Evolutionary conservation across 1,140 invertebrate genomes (phyloP).

Genomic region (Mesaphorura yosii): DNA sequence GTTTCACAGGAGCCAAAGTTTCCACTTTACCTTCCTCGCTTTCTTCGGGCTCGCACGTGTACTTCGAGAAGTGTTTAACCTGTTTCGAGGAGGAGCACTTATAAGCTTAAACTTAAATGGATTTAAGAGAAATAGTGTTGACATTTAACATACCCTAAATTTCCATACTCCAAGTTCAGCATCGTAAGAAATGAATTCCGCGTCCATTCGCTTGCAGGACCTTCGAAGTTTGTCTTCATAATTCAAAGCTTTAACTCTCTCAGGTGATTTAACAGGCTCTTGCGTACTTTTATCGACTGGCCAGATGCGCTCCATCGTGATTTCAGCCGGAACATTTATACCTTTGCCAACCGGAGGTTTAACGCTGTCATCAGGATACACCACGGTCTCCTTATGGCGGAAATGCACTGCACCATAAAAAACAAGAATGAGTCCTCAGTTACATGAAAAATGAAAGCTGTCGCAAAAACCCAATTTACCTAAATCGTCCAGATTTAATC

Average conservation of each 20-base stretch:
- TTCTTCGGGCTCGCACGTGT: slow-evolving; percentile 79
- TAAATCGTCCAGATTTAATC: slow-evolving; percentile 76
- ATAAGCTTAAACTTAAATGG: slow-evolving; percentile 9
- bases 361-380: slow-evolving; percentile 50
- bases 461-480: slow-evolving; percentile 39
- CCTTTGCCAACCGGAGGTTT: slow-evolving; percentile 71
- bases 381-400: slow-evolving; percentile 49
- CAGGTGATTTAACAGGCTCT: slow-evolving; percentile 65
- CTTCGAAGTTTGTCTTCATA: slow-evolving; percentile 76
- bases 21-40: slow-evolving; percentile 49
- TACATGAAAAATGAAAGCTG: background rate
- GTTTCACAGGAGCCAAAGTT: slow-evolving; percentile 6
- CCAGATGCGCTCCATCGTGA: slow-evolving; percentile 89
- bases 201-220: slow-evolving; percentile 72
- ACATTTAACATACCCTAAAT: slow-evolving; percentile 50
- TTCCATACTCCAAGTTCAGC: slow-evolving; percentile 88
- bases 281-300: slow-evolving; percentile 75
- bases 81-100: slow-evolving; percentile 36
- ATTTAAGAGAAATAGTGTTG: background rate
- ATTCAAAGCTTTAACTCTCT: slow-evolving; percentile 63
- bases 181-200: slow-evolving; percentile 88
- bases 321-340: slow-evolving; percentile 81
- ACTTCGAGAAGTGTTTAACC: slow-evolving; percentile 95
- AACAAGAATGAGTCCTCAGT: background rate
- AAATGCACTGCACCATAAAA: slow-evolving; percentile 43